Evolutionary conservation across 2,113 vertebrate species (phyloP).

Genomic region (Callipepla californica): DNA sequence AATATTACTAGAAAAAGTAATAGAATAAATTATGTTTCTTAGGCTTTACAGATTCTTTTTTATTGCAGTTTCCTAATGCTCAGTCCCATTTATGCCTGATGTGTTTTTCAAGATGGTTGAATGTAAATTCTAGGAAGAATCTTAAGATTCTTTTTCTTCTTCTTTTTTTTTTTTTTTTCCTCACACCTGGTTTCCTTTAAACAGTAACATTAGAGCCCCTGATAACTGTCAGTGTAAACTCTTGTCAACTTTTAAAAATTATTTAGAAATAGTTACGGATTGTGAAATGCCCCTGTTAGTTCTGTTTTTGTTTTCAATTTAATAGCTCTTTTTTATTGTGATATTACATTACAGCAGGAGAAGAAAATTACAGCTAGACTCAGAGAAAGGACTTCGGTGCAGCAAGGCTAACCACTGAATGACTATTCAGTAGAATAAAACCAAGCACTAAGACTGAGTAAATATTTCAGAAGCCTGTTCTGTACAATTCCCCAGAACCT

Average conservation of each 20-base stretch:
- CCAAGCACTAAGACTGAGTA: background rate
- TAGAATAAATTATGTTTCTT: background rate
- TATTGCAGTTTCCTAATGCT: background rate
- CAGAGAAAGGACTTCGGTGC: background rate
- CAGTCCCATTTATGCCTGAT: background rate
- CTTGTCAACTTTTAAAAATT: background rate
- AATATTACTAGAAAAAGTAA: background rate
- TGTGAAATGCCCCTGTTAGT: background rate
- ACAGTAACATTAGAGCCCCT: background rate
- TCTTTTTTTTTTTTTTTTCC: background rate
- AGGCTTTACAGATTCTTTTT: background rate
- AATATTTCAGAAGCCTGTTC: background rate
- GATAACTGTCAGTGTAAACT: background rate
- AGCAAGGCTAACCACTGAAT: background rate
- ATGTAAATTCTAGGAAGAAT: background rate
- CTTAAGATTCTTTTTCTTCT: background rate
- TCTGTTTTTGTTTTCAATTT: background rate
- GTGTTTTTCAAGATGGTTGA: background rate
- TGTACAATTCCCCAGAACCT: background rate
- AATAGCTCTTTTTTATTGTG: background rate
- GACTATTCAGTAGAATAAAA: background rate
- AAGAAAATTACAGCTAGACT: background rate
- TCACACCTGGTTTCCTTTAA: background rate
- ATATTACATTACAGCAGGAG: background rate
- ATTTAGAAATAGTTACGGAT: background rate